These are phyloP conservation scores for Monopis laevigella DNA, from an alignment of 2,888 invertebrate species.

Conservation along the genomic window DNA sequence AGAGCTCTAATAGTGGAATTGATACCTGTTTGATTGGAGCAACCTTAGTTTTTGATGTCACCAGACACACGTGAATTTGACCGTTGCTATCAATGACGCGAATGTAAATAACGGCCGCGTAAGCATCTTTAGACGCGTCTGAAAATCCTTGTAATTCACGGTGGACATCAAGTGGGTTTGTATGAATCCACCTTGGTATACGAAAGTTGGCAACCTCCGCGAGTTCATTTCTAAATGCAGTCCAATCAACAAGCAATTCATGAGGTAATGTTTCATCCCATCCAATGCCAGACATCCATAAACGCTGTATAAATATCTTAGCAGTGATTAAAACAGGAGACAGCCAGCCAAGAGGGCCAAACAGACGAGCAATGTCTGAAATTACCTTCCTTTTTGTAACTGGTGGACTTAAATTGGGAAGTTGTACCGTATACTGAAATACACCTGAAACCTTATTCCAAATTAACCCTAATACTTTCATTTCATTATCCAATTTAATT, in stretches of 20 bases:
- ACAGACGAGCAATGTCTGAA: conserved; percentile 25
- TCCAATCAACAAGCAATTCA: not conserved
- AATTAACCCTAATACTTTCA: conserved; percentile 24
- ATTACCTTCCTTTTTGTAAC: conserved; percentile 27
- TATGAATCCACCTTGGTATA: conserved; percentile 15
- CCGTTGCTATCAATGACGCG: conserved; percentile 16
- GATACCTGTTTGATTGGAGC: conserved; percentile 23
- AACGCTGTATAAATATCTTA: conserved; percentile 26
- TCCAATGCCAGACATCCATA: conserved; percentile 21
- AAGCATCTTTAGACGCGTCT: conserved; percentile 21
- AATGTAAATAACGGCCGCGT: conserved; percentile 21
- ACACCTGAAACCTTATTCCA: conserved; percentile 23
- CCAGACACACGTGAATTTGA: conserved; percentile 15
- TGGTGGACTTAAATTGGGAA: conserved; percentile 17
- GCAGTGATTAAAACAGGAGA: conserved; percentile 22
- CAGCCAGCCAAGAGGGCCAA: conserved; percentile 28
- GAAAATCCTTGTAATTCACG: conserved; percentile 20
- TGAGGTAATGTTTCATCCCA: conserved; percentile 13
- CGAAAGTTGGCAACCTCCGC: not conserved
- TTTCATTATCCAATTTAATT: conserved; percentile 19
- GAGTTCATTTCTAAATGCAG: not conserved
- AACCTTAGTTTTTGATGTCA: conserved; percentile 22
- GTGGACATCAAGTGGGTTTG: not conserved
- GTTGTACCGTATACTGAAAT: conserved; percentile 22
- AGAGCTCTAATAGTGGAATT: conserved; percentile 21